phyloP scores from a whole-genome alignment of 30 jellyfish, hydroid and myxozoan genomes.

The Chrysaora quinquecirrha region DNA sequence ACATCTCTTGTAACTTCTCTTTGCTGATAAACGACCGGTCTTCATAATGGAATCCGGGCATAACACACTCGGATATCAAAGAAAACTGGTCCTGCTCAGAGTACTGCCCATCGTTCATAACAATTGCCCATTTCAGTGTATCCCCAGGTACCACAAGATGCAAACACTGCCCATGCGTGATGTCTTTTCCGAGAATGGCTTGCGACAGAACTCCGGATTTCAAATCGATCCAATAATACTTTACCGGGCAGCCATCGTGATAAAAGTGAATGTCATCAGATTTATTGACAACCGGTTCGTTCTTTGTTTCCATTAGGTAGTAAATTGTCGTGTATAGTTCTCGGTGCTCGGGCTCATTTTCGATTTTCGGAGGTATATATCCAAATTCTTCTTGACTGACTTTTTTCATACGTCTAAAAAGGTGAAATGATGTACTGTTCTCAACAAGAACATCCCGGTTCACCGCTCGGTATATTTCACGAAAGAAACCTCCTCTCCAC shows the following conservation, averaged over 20 bases:
- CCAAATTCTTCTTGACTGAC: background rate
- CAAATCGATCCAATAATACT: slow-evolving; percentile 48
- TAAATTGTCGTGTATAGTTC: slow-evolving; percentile 44
- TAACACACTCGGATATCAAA: slow-evolving; percentile 34
- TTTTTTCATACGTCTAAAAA: background rate
- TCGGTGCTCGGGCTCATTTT: background rate
- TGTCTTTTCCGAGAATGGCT: slow-evolving; percentile 27
- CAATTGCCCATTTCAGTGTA: slow-evolving; percentile 50
- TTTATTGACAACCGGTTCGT: slow-evolving; percentile 19
- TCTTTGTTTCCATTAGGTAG: slow-evolving; percentile 37
- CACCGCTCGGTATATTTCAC: slow-evolving; percentile 27
- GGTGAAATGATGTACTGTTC: background rate
- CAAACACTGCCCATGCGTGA: slow-evolving; percentile 23
- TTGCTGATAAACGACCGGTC: slow-evolving; percentile 29
- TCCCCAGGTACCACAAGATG: slow-evolving; percentile 47
- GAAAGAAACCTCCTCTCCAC: slow-evolving; percentile 63
- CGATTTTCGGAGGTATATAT: background rate
- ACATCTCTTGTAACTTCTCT: slow-evolving; percentile 27
- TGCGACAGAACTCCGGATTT: slow-evolving; percentile 7
- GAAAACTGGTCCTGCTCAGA: slow-evolving; percentile 13
- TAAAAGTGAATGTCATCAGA: slow-evolving; percentile 40
- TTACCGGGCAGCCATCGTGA: slow-evolving; percentile 57
- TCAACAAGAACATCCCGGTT: slow-evolving; percentile 17
- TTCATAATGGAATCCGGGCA: slow-evolving; percentile 46
- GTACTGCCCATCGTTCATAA: slow-evolving; percentile 30